These are phyloP conservation scores for Siderastrea radians DNA, from an alignment of 92 coral and sea anemone genomes.

Conservation along the genomic window DNA sequence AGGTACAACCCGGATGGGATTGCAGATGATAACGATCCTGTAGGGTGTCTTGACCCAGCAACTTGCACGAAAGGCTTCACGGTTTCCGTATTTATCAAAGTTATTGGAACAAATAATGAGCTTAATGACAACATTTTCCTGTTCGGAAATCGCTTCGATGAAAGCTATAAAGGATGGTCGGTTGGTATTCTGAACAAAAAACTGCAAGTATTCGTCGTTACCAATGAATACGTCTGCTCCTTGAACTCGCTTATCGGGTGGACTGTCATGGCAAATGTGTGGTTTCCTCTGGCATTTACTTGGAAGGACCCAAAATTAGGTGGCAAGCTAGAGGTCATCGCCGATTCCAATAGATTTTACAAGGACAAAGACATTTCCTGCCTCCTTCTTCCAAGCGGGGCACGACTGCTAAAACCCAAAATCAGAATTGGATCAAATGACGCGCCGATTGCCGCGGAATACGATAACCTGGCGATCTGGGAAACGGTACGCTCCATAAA, in stretches of 20 bases:
- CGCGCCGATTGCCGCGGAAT: background rate
- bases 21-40: background rate
- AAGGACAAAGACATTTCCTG: background rate
- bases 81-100: conserved; percentile 10
- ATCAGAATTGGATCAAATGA: background rate
- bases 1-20: background rate
- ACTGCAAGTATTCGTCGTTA: background rate
- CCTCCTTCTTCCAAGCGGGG: no score
- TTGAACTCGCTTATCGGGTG: no score
- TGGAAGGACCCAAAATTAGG: conserved; percentile 1
- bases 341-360: background rate
- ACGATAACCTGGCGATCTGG: conserved; percentile 23
- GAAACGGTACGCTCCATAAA: background rate
- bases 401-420: background rate
- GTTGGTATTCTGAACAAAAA: background rate
- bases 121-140: background rate
- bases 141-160: background rate
- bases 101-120: background rate
- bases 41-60: conserved; percentile 8
- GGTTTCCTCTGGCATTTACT: conserved; percentile 17
- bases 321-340: background rate
- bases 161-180: background rate
- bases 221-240: background rate
- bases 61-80: background rate
- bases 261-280: background rate